Base-by-base conservation (phyloP, 1,140 invertebrate species). In the Subanguina moxae region DNA sequence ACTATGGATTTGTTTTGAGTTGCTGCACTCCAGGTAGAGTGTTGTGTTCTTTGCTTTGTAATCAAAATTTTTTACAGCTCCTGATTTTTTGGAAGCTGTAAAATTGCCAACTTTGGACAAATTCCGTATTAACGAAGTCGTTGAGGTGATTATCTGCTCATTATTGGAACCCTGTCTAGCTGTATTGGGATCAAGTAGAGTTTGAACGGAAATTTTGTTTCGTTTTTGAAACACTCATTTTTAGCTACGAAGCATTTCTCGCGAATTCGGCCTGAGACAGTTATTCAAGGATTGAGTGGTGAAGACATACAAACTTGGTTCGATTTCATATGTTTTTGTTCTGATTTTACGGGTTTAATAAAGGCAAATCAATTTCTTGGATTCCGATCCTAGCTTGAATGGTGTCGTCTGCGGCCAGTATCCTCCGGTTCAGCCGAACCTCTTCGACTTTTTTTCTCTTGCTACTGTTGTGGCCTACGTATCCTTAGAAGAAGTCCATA, bases 211-310 rank as follows among this genome's bases (percentile, higher is more conserved):
- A 46, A 15, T 46, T 56, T 13, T 56, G 52, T 56, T 56, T 56
- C 13, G 9, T 9, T 28, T 23, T 56, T 23, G 21, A 23, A 23
- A 23, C 28, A 5, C 21, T 23, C 3, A 15, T 46, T 56, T 56
- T 56, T 13, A 56, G 52, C 52, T 38, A 38, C 32, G 3, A 56
- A 56, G 52, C 52, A 56, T 56, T 56, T 56, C 52, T 56, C 52
- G 52, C 52, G 52, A 56, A 56, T 56, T 56, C 28, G 28, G 9
- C 3, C 52, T 9, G 52, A 56, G 28, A 5, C 21, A 23, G 9
- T 56, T 28, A 56, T 56, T 13, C 21, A 23, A 9, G 52, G 52
- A 3, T 5, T 56, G 52, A 28, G 28, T 23, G 52, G 28, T 9
- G 21, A 23, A 28, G 28, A 23, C 13, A 28, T 13, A 56, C 28